Base-by-base conservation (phyloP, 2,797 vertebrate species). In the Manis javanica region DNA sequence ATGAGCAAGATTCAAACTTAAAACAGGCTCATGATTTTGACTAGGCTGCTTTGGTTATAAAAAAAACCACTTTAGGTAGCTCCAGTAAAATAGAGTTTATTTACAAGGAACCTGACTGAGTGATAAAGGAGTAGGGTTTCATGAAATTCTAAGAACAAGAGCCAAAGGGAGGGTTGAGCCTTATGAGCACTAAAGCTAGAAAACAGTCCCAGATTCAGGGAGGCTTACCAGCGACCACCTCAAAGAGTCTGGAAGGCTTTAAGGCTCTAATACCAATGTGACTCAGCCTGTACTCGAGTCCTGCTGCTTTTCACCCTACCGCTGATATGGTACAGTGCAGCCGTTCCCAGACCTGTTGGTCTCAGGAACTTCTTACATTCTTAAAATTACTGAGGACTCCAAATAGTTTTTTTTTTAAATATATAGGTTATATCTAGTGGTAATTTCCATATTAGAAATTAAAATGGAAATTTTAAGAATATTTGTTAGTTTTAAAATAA, bases 361-460 rank as follows among this genome's bases (percentile, higher is more conserved):
- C 77, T 77, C 12, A n/a, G 39, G 51, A 91, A 88, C 51, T 84
- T 93, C 57, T 61, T 81, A 92, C 7, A 39, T 66, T 96, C 59
- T 85, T 87, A 94, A 84, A 95, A 55, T 57, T 72, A 72, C 11
- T 53, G 72, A 23, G 10, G 13, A 94, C 5, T 46, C 37, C 42
- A 61, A 19, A 61, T 10, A 39, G 11, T 39, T 87, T 96, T 84
- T 69, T 1, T 29, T 69, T 1, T 29, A 24, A 24, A n/a, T 90
- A 49, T 68, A 19, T 49, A 13, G 5, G 5, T 75, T 77, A 42
- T 88, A 55, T 37, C 51, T 59, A 90, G 71, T 90, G 55, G 55
- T 88, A 69, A 11, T 94, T 95, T 71, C 26, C 68, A 37, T 82
- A 49, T 93, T 92, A 85, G 72, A 95, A 88, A 93, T 77, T 64